A percentile compares a stretch with the other conserved stretches of the same genome.
Evolutionary conservation across 1,140 invertebrate genomes (phyloP).

Genomic region (Musca vetustissima): DNA sequence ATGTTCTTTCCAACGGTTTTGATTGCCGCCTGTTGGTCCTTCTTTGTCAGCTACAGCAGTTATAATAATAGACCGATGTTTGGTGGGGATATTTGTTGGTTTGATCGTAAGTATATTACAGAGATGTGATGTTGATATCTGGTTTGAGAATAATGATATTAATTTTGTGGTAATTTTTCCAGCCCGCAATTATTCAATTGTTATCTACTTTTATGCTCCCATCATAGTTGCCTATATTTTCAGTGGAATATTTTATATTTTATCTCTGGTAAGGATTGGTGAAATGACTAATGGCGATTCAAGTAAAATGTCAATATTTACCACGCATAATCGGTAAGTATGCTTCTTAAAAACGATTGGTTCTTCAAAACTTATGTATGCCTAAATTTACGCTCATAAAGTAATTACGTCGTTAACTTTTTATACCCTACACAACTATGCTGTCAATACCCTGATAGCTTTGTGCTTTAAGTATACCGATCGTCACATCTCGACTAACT

Average conservation of each 20-base stretch:
- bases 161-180: not conserved
- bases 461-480: no score
- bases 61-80: conserved; percentile 38
- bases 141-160: no score
- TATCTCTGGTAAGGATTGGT: conserved; percentile 41
- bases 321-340: no score
- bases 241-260: conserved; percentile 44
- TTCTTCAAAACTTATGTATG: no score
- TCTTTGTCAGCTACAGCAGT: conserved; percentile 39
- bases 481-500: no score
- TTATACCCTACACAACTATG: no score
- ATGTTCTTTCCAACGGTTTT: conserved; percentile 44
- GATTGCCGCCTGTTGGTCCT: conserved; percentile 44
- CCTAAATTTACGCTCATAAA: no score
- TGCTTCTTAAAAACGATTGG: no score
- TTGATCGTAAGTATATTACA: conserved; percentile 51
- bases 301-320: not conserved
- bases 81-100: conserved; percentile 49
- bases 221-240: conserved; percentile 43
- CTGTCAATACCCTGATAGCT: no score
- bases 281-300: conserved; percentile 27
- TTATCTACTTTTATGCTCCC: conserved; percentile 47
- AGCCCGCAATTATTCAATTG: conserved; percentile 49
- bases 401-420: no score
- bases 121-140: no score